A percentile compares a stretch with the other conserved stretches of the same genome.
phyloP scores from a whole-genome alignment of 2,113 vertebrate genomes.

The Charina bottae region DNA sequence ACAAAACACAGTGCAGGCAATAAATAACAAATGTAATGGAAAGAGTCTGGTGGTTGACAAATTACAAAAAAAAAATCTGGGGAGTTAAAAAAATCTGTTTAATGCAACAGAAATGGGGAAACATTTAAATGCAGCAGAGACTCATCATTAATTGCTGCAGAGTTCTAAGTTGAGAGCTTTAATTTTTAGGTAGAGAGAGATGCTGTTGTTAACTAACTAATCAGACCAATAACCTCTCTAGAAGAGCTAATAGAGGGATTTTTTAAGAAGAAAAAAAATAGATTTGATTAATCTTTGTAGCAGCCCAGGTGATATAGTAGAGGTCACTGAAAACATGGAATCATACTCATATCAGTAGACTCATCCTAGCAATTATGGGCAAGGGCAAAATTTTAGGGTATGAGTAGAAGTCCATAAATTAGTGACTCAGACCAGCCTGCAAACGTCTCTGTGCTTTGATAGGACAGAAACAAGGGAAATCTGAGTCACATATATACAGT shows the following conservation, averaged over 20 bases:
- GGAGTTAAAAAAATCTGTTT: constrained; percentile 8
- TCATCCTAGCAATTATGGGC: neutral
- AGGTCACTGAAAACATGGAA: neutral
- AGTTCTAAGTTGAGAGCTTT: neutral
- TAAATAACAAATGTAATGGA: constrained; percentile 37
- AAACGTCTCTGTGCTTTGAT: neutral
- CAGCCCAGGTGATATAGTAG: neutral
- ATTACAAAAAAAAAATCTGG: constrained; percentile 11
- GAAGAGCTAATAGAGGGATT: neutral
- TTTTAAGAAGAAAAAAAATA: neutral
- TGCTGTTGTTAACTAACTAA: constrained; percentile 1
- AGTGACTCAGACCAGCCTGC: neutral
- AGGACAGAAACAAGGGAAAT: neutral
- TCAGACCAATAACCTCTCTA: neutral
- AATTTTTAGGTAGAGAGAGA: constrained; percentile 17
- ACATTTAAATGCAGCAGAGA: constrained; percentile 3
- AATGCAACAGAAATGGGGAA: constrained; percentile 1
- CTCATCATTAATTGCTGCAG: constrained; percentile 23
- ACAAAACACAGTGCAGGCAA: constrained; percentile 15
- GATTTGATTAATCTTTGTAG: neutral
- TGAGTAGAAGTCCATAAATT: neutral
- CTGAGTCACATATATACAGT: neutral
- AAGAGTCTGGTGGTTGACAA: constrained; percentile 1
- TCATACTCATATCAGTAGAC: neutral
- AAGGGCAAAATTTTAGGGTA: neutral